Conservation (phyloP, 2,113 vertebrate species). For the Cryptomyrus ogoouensis region DNA sequence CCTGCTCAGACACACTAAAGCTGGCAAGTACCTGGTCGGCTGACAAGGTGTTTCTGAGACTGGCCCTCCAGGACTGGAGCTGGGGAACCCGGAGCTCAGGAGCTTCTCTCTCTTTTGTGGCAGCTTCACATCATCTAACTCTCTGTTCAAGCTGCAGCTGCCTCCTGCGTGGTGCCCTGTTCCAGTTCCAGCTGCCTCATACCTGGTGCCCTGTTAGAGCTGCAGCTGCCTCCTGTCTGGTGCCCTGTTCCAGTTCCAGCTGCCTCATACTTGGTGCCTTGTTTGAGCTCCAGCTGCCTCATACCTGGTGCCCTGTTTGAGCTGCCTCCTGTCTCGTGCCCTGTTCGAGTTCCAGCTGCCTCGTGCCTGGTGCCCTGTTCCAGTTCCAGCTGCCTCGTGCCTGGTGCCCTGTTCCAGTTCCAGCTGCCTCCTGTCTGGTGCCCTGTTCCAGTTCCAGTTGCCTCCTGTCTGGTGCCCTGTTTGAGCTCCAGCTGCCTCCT, state of each 20-base stretch:
- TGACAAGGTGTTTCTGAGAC: background rate
- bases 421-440: background rate
- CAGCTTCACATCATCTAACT: background rate
- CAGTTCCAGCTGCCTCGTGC: no score
- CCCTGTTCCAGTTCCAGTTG: background rate
- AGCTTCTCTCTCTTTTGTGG: background rate
- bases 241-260: background rate
- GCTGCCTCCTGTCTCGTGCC: background rate
- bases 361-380: background rate
- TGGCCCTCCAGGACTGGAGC: background rate
- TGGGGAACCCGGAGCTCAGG: background rate
- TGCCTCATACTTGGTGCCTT: background rate
- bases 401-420: no score
- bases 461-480: background rate
- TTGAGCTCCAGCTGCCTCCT: background rate
- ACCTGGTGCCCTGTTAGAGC: background rate
- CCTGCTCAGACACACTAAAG: background rate
- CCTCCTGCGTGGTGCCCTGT: background rate
- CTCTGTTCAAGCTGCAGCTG: background rate
- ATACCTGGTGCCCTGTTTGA: background rate
- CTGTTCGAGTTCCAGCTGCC: background rate
- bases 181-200: background rate
- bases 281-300: background rate
- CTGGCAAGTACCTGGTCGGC: background rate
- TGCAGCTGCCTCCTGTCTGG: background rate